These are phyloP conservation scores for Rapana venosa DNA, from an alignment of 2,888 invertebrate genomes.

Conservation along the genomic window DNA sequence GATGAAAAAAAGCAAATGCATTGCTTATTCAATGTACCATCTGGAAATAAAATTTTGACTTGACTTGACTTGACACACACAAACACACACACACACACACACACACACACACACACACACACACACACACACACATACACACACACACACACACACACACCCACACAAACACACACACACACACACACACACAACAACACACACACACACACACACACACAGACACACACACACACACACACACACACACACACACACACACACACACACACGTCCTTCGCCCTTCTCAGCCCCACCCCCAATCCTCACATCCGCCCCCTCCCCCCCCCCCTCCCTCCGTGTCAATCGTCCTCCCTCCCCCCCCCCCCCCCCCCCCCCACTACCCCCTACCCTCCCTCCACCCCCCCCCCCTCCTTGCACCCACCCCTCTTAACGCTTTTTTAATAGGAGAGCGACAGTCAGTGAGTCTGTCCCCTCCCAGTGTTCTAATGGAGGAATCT, in stretches of 20 bases:
- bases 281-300: no score
- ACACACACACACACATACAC: not conserved
- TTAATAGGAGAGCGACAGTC: not conserved
- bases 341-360: not conserved
- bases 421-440: not conserved
- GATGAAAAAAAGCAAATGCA: no score
- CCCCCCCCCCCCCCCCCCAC: not conserved
- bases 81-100: no score
- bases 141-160: constrained; percentile 10
- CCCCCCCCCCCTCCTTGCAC: not conserved
- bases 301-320: no score
- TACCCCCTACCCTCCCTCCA: not conserved
- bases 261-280: not conserved
- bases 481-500: not conserved
- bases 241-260: constrained; percentile 10
- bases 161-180: not conserved
- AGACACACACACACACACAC: constrained; percentile 2
- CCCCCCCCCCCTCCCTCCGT: no score
- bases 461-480: not conserved
- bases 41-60: no score
- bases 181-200: not conserved
- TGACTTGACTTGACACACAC: no score
- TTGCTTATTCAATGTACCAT: no score
- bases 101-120: no score
- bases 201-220: not conserved